Evolutionary conservation across 2,888 invertebrate genomes (phyloP).

Genomic region (Tenthredo scrophulariae): DNA sequence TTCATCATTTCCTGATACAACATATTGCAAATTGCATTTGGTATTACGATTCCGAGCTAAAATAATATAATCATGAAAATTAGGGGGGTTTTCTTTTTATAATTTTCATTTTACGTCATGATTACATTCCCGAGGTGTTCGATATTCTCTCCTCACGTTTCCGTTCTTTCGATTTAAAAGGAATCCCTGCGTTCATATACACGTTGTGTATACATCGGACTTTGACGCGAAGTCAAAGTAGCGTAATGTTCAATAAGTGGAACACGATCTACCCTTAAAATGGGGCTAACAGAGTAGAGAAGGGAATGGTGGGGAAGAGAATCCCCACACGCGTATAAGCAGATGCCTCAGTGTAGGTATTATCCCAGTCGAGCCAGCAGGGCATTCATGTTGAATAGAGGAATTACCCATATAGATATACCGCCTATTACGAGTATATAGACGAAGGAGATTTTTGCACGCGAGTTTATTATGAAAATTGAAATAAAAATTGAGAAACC

Average conservation of each 20-base stretch:
- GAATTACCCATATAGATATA: conserved; percentile 20
- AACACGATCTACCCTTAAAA: conserved; percentile 40
- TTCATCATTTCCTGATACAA: background rate
- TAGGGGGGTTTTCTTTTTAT: too few relatives aligned
- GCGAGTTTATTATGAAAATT: background rate
- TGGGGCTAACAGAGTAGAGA: background rate
- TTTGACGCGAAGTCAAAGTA: conserved; percentile 26
- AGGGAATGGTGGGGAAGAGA: background rate
- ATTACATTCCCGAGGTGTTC: background rate
- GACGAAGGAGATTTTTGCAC: background rate
- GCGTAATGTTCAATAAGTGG: conserved; percentile 42
- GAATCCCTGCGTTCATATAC: background rate
- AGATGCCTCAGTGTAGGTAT: conserved; percentile 15
- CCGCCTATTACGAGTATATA: background rate
- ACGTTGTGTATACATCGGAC: background rate
- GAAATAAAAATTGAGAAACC: background rate
- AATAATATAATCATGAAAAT: background rate
- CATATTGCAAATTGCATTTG: background rate
- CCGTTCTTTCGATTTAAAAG: background rate
- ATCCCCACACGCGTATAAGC: conserved; percentile 35
- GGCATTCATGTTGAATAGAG: conserved; percentile 32
- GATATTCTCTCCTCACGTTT: background rate
- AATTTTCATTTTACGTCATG: too few relatives aligned
- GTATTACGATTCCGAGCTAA: background rate
- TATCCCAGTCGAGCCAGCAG: conserved; percentile 2